A percentile compares a stretch with the other conserved stretches of the same genome.
Evolutionary conservation across 37 sponge, comb jelly and placozoan species (phyloP).

Genomic region (Spongilla lacustris): DNA sequence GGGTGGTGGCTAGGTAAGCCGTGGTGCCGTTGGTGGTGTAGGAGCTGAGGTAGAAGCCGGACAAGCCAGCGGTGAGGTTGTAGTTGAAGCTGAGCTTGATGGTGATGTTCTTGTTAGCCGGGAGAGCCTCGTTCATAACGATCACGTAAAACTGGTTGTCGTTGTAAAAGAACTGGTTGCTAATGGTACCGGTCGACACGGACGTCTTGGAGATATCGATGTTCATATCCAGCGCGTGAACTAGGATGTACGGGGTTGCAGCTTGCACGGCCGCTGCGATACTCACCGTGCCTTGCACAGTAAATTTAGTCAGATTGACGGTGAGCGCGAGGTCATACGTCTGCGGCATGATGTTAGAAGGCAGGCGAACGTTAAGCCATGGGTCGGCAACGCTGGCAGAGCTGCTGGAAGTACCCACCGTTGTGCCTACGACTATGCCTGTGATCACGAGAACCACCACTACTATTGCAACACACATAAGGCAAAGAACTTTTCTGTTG

Average conservation of each 20-base stretch:
- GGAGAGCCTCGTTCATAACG: constrained; percentile 1
- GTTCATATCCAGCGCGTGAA: constrained; percentile 59
- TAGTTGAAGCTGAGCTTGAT: constrained; percentile 44
- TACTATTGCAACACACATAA: too few species aligned
- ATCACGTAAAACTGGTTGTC: constrained; percentile 46
- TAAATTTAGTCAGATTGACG: constrained; percentile 25
- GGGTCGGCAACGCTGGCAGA: neutral
- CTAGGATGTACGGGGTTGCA: constrained; percentile 21
- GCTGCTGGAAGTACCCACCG: neutral
- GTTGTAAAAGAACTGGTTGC: neutral
- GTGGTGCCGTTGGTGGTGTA: constrained; percentile 29
- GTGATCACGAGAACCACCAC: too few species aligned
- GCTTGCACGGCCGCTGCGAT: constrained; percentile 22
- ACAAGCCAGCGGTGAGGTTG: constrained; percentile 32
- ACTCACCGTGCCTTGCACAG: constrained; percentile 30
- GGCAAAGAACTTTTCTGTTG: too few species aligned
- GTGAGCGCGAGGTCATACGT: constrained; percentile 41
- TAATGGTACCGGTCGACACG: neutral
- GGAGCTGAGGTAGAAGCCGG: constrained; percentile 71
- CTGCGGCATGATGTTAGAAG: constrained; percentile 28
- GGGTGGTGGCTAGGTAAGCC: constrained; percentile 70
- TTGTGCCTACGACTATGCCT: too few species aligned
- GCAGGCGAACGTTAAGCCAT: constrained; percentile 68
- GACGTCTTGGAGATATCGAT: constrained; percentile 1
- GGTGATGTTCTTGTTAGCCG: neutral